Evolutionary conservation across 2,888 invertebrate genomes (phyloP).

Genomic region (Molanna angustata): DNA sequence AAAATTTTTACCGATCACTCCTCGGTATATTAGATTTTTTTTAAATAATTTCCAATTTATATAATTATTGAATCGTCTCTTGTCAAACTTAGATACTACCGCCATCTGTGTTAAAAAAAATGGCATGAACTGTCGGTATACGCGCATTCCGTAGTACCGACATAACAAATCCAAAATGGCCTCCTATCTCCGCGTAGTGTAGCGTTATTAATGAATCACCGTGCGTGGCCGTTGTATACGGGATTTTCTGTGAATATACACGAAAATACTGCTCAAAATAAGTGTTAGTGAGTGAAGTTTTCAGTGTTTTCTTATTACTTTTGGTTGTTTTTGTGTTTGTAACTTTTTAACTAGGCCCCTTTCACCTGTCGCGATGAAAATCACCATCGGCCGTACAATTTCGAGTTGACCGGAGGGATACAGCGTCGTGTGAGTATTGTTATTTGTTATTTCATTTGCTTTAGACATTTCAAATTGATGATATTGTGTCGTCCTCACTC

Average conservation of each 20-base stretch:
- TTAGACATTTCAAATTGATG: too few relatives aligned
- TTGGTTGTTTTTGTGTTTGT: background rate
- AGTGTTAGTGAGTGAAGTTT: slow-evolving; percentile 3
- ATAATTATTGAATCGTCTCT: too few relatives aligned
- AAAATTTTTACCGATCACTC: too few relatives aligned
- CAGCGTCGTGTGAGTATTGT: background rate
- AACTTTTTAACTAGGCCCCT: slow-evolving; percentile 7
- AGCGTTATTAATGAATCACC: slow-evolving; percentile 12
- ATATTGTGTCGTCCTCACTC: background rate
- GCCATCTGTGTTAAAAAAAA: too few relatives aligned
- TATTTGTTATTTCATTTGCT: background rate
- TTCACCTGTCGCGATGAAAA: slow-evolving; percentile 9
- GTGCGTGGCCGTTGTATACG: slow-evolving; percentile 9
- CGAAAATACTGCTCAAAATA: background rate
- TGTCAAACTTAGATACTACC: too few relatives aligned
- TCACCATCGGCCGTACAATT: background rate
- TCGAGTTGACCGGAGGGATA: background rate
- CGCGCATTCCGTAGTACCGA: background rate
- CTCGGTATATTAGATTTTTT: too few relatives aligned
- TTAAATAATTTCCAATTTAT: too few relatives aligned
- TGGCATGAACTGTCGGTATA: too few relatives aligned
- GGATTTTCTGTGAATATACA: background rate
- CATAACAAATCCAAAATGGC: slow-evolving; percentile 15
- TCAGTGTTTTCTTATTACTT: background rate
- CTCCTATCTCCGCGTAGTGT: slow-evolving; percentile 10